A percentile compares a stretch with the other conserved stretches of the same genome.
Conservation (phyloP, 1,140 invertebrate genomes). For the Ridgeia piscesae region DNA sequence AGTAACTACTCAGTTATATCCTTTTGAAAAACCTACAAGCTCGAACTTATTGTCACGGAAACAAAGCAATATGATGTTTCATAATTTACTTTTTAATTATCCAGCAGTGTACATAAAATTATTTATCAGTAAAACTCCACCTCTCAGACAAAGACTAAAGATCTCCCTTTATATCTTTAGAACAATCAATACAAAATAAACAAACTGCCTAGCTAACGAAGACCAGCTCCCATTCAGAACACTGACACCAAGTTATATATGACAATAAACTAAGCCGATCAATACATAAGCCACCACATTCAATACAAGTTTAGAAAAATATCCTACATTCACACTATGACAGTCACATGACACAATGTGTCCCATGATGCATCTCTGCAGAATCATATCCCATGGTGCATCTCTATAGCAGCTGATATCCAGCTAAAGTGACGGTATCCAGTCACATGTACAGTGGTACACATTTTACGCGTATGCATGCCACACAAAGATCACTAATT, state of each 20-base stretch:
- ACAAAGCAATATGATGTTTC: no score
- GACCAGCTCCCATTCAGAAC: background rate
- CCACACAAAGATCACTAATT: background rate
- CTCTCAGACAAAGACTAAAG: background rate
- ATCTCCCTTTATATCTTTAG: background rate
- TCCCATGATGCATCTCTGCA: background rate
- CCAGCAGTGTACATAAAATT: background rate
- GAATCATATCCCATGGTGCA: background rate
- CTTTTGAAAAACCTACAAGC: no score
- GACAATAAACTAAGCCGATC: background rate
- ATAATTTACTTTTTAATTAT: background rate
- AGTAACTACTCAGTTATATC: no score
- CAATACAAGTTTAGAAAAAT: background rate
- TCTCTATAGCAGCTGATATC: background rate
- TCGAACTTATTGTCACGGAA: no score
- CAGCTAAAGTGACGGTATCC: background rate
- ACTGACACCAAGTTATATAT: background rate
- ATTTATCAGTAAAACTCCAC: background rate
- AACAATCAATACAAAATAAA: background rate
- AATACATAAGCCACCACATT: background rate
- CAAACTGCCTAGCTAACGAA: background rate
- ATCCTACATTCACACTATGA: background rate
- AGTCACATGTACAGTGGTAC: background rate
- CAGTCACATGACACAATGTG: background rate
- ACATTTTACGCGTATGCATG: background rate